phyloP scores from a whole-genome alignment of 2,888 invertebrate genomes.

The Polydrusus cervinus region DNA sequence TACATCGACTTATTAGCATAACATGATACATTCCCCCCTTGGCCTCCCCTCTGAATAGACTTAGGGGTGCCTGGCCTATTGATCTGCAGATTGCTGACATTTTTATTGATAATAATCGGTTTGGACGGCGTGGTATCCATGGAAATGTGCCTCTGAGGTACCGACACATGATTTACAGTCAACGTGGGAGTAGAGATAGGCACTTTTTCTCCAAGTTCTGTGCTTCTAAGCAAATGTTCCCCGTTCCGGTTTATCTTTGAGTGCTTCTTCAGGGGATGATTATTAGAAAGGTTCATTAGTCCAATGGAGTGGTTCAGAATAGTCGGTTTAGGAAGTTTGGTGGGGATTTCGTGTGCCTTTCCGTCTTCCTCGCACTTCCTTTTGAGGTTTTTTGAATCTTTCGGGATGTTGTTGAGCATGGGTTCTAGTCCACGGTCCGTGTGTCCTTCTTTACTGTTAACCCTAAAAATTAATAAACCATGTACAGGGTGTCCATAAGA shows the following conservation, averaged over 20 bases:
- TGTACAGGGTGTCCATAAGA: no score
- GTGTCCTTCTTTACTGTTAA: background rate
- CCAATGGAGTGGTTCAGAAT: conserved; percentile 66
- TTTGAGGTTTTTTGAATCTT: conserved; percentile 56
- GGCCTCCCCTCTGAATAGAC: conserved; percentile 16
- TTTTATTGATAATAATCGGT: conserved; percentile 54
- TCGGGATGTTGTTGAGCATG: conserved; percentile 11
- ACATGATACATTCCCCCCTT: conserved; percentile 59
- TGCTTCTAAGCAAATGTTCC: conserved; percentile 42
- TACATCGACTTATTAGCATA: conserved; percentile 66
- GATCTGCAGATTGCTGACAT: conserved; percentile 21
- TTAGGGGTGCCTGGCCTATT: conserved; percentile 16
- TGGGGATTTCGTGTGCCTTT: conserved; percentile 58
- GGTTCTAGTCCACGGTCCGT: background rate
- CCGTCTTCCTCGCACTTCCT: conserved; percentile 54
- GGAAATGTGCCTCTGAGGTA: conserved; percentile 13
- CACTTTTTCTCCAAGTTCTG: conserved; percentile 48
- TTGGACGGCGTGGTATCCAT: conserved; percentile 46
- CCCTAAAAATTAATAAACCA: conserved; percentile 20
- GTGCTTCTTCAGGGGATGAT: conserved; percentile 67
- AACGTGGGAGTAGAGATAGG: conserved; percentile 15
- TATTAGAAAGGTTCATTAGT: conserved; percentile 68
- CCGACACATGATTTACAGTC: conserved; percentile 30
- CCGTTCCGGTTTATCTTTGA: conserved; percentile 62
- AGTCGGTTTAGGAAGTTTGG: conserved; percentile 65